phyloP scores from a whole-genome alignment of 2,888 invertebrate genomes.

The Limnephilus marmoratus region DNA sequence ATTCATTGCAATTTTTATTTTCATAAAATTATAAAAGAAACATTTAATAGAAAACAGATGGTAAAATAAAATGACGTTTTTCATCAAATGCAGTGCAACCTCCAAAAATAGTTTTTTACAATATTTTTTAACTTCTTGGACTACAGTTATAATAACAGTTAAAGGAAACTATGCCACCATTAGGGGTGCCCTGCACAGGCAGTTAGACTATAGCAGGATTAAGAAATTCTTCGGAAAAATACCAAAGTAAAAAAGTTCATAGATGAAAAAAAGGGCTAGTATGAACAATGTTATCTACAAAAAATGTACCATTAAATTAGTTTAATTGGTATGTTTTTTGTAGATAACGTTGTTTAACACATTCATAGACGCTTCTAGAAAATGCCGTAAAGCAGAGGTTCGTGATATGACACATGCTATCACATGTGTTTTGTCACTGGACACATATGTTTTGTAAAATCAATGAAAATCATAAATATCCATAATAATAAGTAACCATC shows the following conservation, averaged over 20 bases:
- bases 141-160: neutral
- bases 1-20: constrained; percentile 48
- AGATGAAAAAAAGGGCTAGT: too few species aligned
- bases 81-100: neutral
- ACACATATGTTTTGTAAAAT: too few species aligned
- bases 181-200: neutral
- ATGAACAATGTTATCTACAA: too few species aligned
- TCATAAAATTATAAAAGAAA: constrained; percentile 37
- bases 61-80: neutral
- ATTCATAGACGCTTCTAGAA: too few species aligned
- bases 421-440: too few species aligned
- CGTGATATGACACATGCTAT: too few species aligned
- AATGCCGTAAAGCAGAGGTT: too few species aligned
- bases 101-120: neutral
- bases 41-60: neutral
- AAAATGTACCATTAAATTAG: too few species aligned
- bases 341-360: too few species aligned
- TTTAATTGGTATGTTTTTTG: too few species aligned
- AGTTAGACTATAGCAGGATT: neutral
- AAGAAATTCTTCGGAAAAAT: neutral
- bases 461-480: too few species aligned
- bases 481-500: too few species aligned
- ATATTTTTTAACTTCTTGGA: neutral
- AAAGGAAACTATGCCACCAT: neutral
- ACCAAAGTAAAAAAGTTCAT: neutral